phyloP scores from a whole-genome alignment of 2,113 vertebrate species.

The Sylvietta virens region DNA sequence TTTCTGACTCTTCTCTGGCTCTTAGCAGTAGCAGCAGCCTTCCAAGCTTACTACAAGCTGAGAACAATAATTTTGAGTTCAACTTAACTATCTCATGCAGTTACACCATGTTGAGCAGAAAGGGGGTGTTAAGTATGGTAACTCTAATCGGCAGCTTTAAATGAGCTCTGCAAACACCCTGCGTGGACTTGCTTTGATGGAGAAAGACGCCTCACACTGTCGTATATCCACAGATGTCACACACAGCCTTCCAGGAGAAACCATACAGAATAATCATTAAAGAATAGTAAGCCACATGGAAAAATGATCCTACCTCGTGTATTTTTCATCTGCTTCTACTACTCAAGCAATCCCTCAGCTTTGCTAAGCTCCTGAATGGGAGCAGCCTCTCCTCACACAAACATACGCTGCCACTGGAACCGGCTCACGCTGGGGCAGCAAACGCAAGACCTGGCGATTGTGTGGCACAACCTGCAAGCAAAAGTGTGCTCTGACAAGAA shows the following conservation, averaged over 20 bases:
- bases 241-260: not conserved
- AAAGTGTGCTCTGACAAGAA: not conserved
- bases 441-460: not conserved
- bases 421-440: not conserved
- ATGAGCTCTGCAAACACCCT: not conserved
- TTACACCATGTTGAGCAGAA: not conserved
- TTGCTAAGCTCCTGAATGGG: not conserved
- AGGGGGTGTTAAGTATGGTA: not conserved
- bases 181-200: not conserved
- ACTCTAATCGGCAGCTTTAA: not conserved
- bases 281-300: not conserved
- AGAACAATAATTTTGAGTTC: not conserved
- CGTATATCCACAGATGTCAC: not conserved
- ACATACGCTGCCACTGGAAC: rapidly evolving
- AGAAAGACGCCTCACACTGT: not conserved
- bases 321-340: not conserved
- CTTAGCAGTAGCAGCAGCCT: not conserved
- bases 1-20: not conserved
- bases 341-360: not conserved
- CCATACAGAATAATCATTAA: not conserved
- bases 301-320: not conserved
- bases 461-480: not conserved
- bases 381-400: not conserved
- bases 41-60: not conserved
- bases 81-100: not conserved